Evolutionary conservation across 2,888 invertebrate genomes (phyloP), one percentile per base, ranked within the genome.

Genomic region (Drosophila neonasuta): DNA sequence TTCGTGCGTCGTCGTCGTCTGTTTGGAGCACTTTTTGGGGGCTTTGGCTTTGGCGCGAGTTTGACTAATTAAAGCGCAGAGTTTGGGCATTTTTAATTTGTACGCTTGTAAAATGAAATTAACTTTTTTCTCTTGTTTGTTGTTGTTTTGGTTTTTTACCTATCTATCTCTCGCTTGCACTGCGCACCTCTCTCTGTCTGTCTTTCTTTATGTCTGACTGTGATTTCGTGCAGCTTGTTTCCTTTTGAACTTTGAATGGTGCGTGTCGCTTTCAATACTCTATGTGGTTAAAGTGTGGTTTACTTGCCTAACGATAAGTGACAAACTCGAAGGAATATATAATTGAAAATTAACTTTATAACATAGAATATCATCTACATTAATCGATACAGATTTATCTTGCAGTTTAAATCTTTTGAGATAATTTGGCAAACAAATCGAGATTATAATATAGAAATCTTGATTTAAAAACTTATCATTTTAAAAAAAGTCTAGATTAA

Each of bases 61-160:
- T 85, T 80, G 87, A 87, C 86, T 86, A 88, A 88, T 88, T 88
- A 82, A 87, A 88, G 86, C 87, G 72, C 83, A 87, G 87, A 75
- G 74, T 85, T 85, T 80, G 81, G 79, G 79, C 81, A 81, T 87
- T 85, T 85, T 86, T 87, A 88, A 88, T 86, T 88, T 88, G 82
- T 86, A 80, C 78, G 81, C 86, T 84, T 86, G 88, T 88, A 87
- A 81, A 88, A 79, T 71, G 66, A 81, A 83, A 86, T 86, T 84
- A 84, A 83, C 79, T 66, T 70, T 71, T 68, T 24, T 24, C 24
- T 24, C 24, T 24, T 24, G 24, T 24, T 24, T 24, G 24, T 24
- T 24, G 24, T 24, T 20, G 20, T 24, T 24, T 62, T 54, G 46
- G 20, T 20, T 41, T 57, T 68, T 67, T 29, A 24, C 54, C 51